Evolutionary conservation across 2,113 vertebrate genomes (phyloP).

Genomic region (Spea bombifrons): DNA sequence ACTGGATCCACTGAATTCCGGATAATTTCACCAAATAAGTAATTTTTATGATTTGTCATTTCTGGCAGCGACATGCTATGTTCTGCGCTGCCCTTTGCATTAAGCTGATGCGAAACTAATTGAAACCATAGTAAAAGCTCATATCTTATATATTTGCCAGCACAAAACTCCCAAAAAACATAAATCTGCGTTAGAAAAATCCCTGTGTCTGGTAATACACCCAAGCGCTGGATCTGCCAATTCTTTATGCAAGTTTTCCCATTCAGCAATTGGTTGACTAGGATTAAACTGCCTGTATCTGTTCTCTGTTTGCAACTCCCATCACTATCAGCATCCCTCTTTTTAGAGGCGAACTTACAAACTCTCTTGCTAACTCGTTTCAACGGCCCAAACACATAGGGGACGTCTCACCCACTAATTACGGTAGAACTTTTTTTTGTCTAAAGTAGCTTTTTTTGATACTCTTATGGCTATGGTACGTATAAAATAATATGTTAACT

Average conservation of each 20-base stretch:
- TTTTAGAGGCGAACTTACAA: background rate
- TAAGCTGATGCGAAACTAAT: slow-evolving; percentile 22
- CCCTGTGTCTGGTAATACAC: slow-evolving; percentile 1
- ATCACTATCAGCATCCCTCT: background rate
- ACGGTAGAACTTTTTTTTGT: too few relatives aligned
- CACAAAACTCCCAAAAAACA: background rate
- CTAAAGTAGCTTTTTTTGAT: too few relatives aligned
- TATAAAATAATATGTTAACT: too few relatives aligned
- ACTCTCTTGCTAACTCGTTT: slow-evolving; percentile 8
- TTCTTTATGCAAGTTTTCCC: background rate
- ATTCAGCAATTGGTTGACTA: background rate
- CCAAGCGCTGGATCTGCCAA: background rate
- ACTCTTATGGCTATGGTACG: too few relatives aligned
- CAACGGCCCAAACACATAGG: too few relatives aligned
- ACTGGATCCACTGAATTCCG: background rate
- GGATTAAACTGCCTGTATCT: background rate
- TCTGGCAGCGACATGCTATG: background rate
- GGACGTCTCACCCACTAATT: too few relatives aligned
- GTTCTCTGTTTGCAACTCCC: background rate
- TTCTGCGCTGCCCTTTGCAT: slow-evolving; percentile 15
- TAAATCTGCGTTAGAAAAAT: slow-evolving; percentile 2
- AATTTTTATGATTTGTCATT: slow-evolving; percentile 20
- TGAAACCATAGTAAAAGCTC: background rate
- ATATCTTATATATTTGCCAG: background rate
- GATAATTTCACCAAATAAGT: background rate